Conservation (phyloP, 2,797 vertebrate species). For the Phoxinus dragarum region DNA sequence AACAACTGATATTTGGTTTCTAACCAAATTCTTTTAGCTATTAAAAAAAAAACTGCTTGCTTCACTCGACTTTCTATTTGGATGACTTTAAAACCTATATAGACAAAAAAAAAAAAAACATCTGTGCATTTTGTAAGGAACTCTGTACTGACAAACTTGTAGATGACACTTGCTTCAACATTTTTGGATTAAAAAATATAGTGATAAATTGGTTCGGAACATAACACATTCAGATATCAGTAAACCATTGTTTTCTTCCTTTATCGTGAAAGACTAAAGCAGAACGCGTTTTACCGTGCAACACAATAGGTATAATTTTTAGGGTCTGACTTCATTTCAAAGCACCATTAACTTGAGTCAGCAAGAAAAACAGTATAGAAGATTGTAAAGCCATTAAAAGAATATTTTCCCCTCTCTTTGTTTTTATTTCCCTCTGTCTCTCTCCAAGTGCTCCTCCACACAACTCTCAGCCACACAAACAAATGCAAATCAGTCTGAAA, state of each 20-base stretch:
- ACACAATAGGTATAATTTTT: constrained; percentile 15
- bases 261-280: neutral
- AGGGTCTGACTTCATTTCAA: constrained; percentile 51
- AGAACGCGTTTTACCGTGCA: neutral
- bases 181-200: neutral
- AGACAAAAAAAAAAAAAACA: too few relatives aligned
- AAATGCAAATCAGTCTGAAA: constrained; percentile 93
- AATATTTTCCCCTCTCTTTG: constrained; percentile 75
- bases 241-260: neutral
- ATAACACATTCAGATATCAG: neutral
- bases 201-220: neutral
- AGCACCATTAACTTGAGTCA: constrained; percentile 70
- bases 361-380: constrained; percentile 72
- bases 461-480: constrained; percentile 84
- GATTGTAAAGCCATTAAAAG: constrained; percentile 78
- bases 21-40: neutral
- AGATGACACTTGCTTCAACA: neutral
- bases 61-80: neutral
- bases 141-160: neutral
- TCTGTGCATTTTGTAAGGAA: neutral
- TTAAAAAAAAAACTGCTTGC: neutral
- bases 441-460: constrained; percentile 64
- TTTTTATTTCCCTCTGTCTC: constrained; percentile 64
- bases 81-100: neutral
- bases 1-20: neutral